phyloP scores from a whole-genome alignment of 30 jellyfish, hydroid and myxozoan species.

The Turritopsis dohrnii region DNA sequence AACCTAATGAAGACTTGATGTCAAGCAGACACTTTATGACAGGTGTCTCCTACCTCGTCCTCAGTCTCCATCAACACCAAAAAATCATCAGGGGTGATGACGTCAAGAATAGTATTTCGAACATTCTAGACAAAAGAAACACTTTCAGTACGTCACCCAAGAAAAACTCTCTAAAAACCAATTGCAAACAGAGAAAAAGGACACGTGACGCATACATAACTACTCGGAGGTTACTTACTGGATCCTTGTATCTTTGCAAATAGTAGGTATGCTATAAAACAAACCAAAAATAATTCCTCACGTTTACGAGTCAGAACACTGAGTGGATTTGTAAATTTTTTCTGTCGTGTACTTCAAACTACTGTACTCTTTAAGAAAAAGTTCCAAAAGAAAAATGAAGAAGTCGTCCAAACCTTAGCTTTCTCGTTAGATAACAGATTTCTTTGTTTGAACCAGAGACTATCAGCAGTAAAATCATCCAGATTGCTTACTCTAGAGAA shows the following conservation, averaged over 20 bases:
- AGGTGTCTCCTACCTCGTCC: slow-evolving; percentile 27
- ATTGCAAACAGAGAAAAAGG: no score
- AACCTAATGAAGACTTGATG: slow-evolving; percentile 12
- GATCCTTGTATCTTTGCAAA: background rate
- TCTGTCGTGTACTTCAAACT: no score
- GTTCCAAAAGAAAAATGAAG: background rate
- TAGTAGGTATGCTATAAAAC: slow-evolving; percentile 1
- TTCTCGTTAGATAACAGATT: slow-evolving; percentile 31
- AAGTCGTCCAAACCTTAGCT: no score
- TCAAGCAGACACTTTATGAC: background rate
- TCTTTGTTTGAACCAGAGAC: slow-evolving; percentile 26
- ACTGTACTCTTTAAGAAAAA: no score
- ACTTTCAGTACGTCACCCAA: no score
- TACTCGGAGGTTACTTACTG: background rate
- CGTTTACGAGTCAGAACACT: no score
- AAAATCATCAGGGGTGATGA: slow-evolving; percentile 41
- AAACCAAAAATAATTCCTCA: background rate
- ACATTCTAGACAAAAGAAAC: background rate
- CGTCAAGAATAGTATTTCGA: slow-evolving; percentile 22
- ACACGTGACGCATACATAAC: no score
- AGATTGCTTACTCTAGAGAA: slow-evolving; percentile 12
- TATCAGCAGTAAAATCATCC: slow-evolving; percentile 25
- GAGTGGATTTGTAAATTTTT: no score
- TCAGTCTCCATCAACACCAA: slow-evolving; percentile 32
- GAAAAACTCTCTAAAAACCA: background rate